Evolutionary conservation across 2,888 invertebrate genomes (phyloP).

Genomic region (Argyresthia albistria): DNA sequence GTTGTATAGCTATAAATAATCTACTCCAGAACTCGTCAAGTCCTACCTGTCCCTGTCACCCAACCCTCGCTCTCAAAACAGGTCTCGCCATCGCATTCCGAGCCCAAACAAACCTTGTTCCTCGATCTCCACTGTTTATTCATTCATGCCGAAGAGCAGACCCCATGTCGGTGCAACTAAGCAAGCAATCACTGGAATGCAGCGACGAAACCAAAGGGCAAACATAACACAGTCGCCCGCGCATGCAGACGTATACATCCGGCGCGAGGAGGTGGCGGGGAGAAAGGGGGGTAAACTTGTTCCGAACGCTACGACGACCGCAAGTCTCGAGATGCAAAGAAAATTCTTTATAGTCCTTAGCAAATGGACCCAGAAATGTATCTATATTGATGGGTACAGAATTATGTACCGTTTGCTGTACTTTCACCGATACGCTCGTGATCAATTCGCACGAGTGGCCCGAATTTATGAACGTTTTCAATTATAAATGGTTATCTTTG

Average conservation of each 20-base stretch:
- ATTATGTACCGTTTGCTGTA: not conserved
- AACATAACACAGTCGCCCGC: slow-evolving; percentile 26
- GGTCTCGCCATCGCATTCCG: no score
- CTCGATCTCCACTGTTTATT: slow-evolving; percentile 1
- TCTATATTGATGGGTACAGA: not conserved
- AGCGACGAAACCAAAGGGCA: slow-evolving; percentile 20
- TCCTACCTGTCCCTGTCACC: no score
- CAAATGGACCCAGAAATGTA: no score
- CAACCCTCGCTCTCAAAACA: no score
- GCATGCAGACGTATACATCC: slow-evolving; percentile 28
- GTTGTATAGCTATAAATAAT: not conserved
- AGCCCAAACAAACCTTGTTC: not conserved
- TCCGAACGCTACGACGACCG: slow-evolving; percentile 11
- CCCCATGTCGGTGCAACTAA: slow-evolving; percentile 1
- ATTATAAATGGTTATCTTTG: no score
- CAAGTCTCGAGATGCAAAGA: no score
- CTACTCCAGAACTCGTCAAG: not conserved
- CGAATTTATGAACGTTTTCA: not conserved
- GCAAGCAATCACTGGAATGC: slow-evolving; percentile 7
- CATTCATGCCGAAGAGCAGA: slow-evolving; percentile 1
- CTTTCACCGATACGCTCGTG: not conserved
- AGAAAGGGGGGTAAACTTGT: slow-evolving; percentile 11
- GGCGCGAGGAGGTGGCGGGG: slow-evolving; percentile 17
- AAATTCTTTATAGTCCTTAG: no score
- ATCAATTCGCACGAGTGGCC: slow-evolving; percentile 3